phyloP scores from a whole-genome alignment of 1,140 invertebrate genomes.

The Pogonomyrmex californicus region DNA sequence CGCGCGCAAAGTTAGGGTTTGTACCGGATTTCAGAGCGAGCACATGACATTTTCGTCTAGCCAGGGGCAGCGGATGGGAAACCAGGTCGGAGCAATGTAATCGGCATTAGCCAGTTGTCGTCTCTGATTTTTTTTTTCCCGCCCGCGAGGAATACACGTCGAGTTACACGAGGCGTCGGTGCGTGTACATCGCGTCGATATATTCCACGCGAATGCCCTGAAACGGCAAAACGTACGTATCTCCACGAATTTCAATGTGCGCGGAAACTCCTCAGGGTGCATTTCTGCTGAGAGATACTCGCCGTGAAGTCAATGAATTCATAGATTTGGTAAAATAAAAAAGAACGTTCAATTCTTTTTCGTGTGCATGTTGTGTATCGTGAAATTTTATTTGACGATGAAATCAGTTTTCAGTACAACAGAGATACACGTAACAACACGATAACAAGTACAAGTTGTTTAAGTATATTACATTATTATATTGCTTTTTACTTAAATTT shows the following conservation, averaged over 20 bases:
- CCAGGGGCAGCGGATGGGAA: background rate
- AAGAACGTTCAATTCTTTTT: background rate
- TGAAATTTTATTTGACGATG: background rate
- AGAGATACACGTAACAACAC: background rate
- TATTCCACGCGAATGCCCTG: background rate
- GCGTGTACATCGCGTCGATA: background rate
- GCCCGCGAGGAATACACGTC: background rate
- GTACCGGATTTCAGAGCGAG: conserved; percentile 26
- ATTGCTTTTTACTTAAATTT: too few species aligned
- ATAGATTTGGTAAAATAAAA: conserved; percentile 10
- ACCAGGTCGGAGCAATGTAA: conserved; percentile 20
- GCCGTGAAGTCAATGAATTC: conserved; percentile 1
- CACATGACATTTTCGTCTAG: conserved; percentile 31
- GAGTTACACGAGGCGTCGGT: conserved; percentile 10
- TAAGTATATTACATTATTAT: background rate
- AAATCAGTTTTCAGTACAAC: background rate
- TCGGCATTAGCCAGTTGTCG: background rate
- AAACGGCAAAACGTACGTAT: background rate
- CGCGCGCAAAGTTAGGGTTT: conserved; percentile 50
- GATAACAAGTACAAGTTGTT: background rate
- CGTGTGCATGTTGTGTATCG: background rate
- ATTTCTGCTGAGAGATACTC: conserved; percentile 1
- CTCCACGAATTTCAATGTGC: conserved; percentile 33
- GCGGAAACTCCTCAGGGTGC: background rate
- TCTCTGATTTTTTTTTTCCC: conserved; percentile 21